Percentiles rank a stretch among this genome's conserved stretches.
Evolutionary conservation across 2,888 invertebrate genomes (phyloP).

Genomic region (Lithophane semibrunnea): DNA sequence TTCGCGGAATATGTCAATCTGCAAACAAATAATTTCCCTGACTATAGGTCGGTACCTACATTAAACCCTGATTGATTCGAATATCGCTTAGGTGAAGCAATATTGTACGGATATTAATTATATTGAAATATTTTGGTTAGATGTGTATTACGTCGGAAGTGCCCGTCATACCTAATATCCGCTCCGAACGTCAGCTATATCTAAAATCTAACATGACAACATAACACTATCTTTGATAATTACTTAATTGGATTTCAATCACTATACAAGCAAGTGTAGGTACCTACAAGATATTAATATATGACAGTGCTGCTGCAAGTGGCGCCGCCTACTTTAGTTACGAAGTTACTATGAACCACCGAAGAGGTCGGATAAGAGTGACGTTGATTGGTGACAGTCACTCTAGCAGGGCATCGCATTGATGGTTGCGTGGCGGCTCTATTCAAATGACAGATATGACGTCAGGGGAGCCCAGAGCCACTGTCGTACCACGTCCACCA

Average conservation of each 20-base stretch:
- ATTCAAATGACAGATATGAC: neutral
- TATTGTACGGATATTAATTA: slow-evolving; percentile 15
- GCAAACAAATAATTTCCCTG: neutral
- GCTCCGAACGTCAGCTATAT: slow-evolving; percentile 17
- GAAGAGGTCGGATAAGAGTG: neutral
- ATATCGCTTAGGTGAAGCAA: neutral
- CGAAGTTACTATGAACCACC: neutral
- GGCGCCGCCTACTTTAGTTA: neutral
- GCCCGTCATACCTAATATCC: slow-evolving; percentile 14
- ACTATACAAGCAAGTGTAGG: neutral
- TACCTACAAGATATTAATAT: slow-evolving; percentile 15
- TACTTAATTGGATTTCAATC: slow-evolving; percentile 28
- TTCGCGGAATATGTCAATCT: neutral
- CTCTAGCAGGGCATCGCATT: neutral
- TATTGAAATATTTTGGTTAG: slow-evolving; percentile 19
- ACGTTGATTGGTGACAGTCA: neutral
- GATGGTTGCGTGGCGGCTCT: neutral
- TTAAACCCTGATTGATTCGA: neutral
- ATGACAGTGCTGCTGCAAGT: neutral
- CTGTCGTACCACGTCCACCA: neutral
- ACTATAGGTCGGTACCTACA: too few relatives aligned
- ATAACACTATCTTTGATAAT: slow-evolving; percentile 19
- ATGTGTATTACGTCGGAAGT: slow-evolving; percentile 18
- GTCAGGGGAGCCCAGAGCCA: neutral
- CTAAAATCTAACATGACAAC: slow-evolving; percentile 35